Conservation (phyloP, 2,888 invertebrate genomes). For the Chouioia cunea region DNA sequence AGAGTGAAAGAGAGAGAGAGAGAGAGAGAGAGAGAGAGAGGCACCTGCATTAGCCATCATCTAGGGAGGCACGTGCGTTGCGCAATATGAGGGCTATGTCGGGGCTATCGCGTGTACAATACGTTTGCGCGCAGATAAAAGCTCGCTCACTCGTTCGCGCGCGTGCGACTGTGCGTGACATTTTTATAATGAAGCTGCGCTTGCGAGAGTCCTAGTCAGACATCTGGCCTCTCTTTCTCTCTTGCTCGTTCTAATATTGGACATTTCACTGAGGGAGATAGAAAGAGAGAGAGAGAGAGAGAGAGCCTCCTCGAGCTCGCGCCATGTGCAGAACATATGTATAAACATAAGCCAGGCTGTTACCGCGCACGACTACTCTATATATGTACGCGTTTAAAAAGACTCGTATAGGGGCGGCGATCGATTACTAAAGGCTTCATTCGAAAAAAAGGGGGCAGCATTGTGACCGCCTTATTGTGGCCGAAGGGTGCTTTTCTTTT, state of each 20-base stretch:
- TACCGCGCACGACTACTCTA: slow-evolving; percentile 20
- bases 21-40: not conserved
- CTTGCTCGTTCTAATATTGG: slow-evolving; percentile 66
- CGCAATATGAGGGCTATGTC: slow-evolving; percentile 33
- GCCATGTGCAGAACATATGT: slow-evolving; percentile 67
- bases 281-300: slow-evolving; percentile 18
- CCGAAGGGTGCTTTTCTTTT: too few relatives aligned
- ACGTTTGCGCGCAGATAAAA: slow-evolving; percentile 44
- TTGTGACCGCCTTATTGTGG: too few relatives aligned
- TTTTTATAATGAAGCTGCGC: slow-evolving; percentile 67
- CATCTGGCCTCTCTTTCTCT: slow-evolving; percentile 64
- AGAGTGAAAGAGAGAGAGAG: not conserved
- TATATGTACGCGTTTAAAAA: not conserved
- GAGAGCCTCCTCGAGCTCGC: slow-evolving; percentile 36
- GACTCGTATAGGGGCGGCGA: too few relatives aligned
- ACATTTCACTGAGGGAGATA: slow-evolving; percentile 63
- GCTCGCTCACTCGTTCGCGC: not conserved
- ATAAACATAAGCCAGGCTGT: slow-evolving; percentile 62
- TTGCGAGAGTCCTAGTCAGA: slow-evolving; percentile 48
- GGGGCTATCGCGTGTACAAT: slow-evolving; percentile 17
- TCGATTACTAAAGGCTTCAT: too few relatives aligned
- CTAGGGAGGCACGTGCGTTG: slow-evolving; percentile 6
- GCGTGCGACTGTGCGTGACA: slow-evolving; percentile 64
- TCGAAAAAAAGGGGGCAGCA: too few relatives aligned
- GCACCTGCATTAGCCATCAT: slow-evolving; percentile 38